Conservation (phyloP, 2,113 vertebrate species). For the Monopterus albus region DNA sequence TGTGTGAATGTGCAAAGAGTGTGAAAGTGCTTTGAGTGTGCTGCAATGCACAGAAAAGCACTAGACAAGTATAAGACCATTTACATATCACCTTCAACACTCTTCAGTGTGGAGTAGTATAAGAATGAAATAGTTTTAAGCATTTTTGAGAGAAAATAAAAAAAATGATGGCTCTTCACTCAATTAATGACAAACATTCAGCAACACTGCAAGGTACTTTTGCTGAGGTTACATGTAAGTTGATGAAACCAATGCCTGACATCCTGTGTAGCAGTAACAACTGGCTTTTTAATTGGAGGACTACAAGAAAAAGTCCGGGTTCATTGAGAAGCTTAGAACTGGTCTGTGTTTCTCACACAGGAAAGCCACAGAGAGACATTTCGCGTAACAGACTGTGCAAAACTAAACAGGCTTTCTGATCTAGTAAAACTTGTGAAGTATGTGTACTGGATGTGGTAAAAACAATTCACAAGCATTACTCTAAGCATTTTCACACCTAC, state of each 20-base stretch:
- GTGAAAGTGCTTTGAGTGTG: too few species aligned
- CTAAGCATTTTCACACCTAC: not conserved
- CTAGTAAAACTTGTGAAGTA: not conserved
- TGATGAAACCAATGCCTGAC: conserved; percentile 31
- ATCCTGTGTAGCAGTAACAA: conserved; percentile 56
- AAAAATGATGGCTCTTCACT: conserved; percentile 23
- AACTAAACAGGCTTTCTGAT: not conserved
- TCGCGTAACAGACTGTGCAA: conserved; percentile 50
- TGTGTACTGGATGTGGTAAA: conserved; percentile 1
- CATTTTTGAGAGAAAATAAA: conserved; percentile 4
- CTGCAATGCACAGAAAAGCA: too few species aligned
- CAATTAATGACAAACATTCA: conserved; percentile 2
- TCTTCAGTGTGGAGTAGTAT: not conserved
- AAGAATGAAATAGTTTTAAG: not conserved
- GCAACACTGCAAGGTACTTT: conserved; percentile 69
- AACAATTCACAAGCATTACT: not conserved
- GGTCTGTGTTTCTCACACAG: conserved; percentile 45
- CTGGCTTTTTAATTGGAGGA: conserved; percentile 60
- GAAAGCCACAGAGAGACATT: conserved; percentile 68
- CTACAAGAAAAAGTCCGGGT: conserved; percentile 66
- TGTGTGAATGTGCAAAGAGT: too few species aligned
- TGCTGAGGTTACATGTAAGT: conserved; percentile 49
- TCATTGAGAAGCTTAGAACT: conserved; percentile 26
- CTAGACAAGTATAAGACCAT: too few species aligned
- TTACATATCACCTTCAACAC: not conserved